Base-by-base conservation (phyloP, 2,797 vertebrate species). In the Syndactyla subalaris region DNA sequence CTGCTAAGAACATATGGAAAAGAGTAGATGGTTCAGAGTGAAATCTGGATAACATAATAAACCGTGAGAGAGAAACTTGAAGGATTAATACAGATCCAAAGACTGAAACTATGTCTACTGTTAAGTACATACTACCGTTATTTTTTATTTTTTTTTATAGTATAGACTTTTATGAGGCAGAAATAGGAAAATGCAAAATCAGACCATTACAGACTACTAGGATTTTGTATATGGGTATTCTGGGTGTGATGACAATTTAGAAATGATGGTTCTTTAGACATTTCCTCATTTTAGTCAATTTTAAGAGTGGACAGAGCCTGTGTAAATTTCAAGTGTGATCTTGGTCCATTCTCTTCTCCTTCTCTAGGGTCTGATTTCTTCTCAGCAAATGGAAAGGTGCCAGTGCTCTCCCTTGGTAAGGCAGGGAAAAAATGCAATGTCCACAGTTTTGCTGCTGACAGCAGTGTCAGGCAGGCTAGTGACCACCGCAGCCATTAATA, bases 1-100 rank as follows among this genome's bases (percentile, higher is more conserved):
- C 94, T 96, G 89, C 93, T 96, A 94, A 72, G 90, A 97, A 97
- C 97, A 97, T 96, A 95, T 97, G 97, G 97, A 95, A 97, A 97
- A 98, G 89, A 92, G 85, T 97, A 95, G 95, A 97, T 96, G 94
- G 84, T 93, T 95, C 93, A 93, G 91, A 95, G 51, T 85, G 91
- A 97, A 96, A 93, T 94, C 92, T 95, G 88, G 85, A 96, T 96
- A 95, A 93, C 96, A 89, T 97, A 95, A 92, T 96, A 97, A 97
- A 95, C 92, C 68, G 10, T 85, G 94, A 95, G 95, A 97, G 95
- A 97, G 90, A 89, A 96, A 93, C 89, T 89, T 70, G 65, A 91
- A 94, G 95, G 94, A 96, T 94, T 97, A 97, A 96, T 94, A 45
- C 41, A 89, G 88, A 91, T 90, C 78, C 94, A 95, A 97, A 93